A percentile compares a stretch with the other conserved stretches of the same genome.
Evolutionary conservation across 2,797 vertebrate species (phyloP).

Genomic region (Scarus forsteni): DNA sequence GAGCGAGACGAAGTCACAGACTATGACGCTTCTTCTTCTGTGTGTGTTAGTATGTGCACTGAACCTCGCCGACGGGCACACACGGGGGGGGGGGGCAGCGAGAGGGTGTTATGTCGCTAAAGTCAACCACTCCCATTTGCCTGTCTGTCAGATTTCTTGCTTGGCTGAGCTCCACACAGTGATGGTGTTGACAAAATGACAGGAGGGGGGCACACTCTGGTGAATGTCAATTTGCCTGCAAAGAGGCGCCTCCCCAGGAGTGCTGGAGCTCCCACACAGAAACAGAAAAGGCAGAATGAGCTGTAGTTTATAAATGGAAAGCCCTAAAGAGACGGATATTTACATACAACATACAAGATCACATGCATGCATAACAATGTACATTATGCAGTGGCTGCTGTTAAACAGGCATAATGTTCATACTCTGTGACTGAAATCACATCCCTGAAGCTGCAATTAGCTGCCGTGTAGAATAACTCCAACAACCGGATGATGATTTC

Average conservation of each 20-base stretch:
- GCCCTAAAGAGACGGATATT: slow-evolving; percentile 28
- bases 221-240: slow-evolving; percentile 83
- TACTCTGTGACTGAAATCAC: slow-evolving; percentile 1
- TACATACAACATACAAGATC: slow-evolving; percentile 33
- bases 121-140: slow-evolving; percentile 84
- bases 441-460: slow-evolving; percentile 23
- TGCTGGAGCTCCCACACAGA: slow-evolving; percentile 51
- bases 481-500: slow-evolving; percentile 14
- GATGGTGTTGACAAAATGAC: slow-evolving; percentile 86
- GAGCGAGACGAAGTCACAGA: slow-evolving; percentile 35
- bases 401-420: slow-evolving; percentile 18
- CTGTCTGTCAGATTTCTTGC: slow-evolving; percentile 83
- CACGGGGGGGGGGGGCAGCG: slow-evolving; percentile 61
- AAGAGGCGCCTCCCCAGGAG: slow-evolving; percentile 73
- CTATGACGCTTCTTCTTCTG: slow-evolving; percentile 19
- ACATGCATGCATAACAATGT: slow-evolving; percentile 15
- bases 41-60: slow-evolving; percentile 45
- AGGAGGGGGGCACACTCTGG: slow-evolving; percentile 75
- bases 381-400: not conserved
- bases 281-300: slow-evolving; percentile 38
- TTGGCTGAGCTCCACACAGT: slow-evolving; percentile 81
- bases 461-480: not conserved
- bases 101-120: slow-evolving; percentile 79
- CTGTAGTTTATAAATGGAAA: slow-evolving; percentile 38
- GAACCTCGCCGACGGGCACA: slow-evolving; percentile 57